Evolutionary conservation across 37 sponge, comb jelly and placozoan genomes (phyloP).

Genomic region (Chondrilla cf. caribensis): DNA sequence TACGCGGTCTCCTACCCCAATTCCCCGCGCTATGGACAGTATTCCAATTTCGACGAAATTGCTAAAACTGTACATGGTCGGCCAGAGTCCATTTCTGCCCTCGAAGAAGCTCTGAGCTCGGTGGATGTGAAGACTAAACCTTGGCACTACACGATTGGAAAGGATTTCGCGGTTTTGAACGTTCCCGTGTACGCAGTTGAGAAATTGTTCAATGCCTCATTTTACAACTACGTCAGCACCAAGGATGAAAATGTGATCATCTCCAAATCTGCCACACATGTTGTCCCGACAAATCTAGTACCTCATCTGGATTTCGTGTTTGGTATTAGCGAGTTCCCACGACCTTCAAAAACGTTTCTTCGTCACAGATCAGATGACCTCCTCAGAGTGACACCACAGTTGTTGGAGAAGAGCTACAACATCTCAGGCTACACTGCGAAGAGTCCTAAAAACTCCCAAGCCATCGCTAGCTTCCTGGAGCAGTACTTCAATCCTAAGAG

Average conservation of each 20-base stretch:
- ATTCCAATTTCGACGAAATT: constrained; percentile 75
- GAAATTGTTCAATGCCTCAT: constrained; percentile 37
- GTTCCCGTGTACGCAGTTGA: constrained; percentile 40
- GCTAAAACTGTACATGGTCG: constrained; percentile 53
- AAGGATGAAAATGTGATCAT: neutral
- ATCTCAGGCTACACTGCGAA: constrained; percentile 17
- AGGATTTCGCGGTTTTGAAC: constrained; percentile 55
- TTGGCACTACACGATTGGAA: constrained; percentile 54
- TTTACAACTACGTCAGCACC: constrained; percentile 30
- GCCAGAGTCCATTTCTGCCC: constrained; percentile 46
- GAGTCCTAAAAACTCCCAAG: constrained; percentile 60
- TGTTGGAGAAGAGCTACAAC: constrained; percentile 51
- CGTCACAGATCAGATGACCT: neutral
- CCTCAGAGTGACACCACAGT: constrained; percentile 29
- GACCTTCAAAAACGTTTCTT: neutral
- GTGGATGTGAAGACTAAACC: neutral
- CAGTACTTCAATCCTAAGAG: constrained; percentile 72
- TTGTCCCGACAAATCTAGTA: constrained; percentile 29
- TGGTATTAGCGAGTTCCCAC: constrained; percentile 59
- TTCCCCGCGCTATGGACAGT: constrained; percentile 74
- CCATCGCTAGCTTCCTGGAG: constrained; percentile 66
- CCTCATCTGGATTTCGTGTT: constrained; percentile 67
- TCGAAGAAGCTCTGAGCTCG: constrained; percentile 18
- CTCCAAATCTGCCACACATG: constrained; percentile 19
- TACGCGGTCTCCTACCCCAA: constrained; percentile 70